A percentile compares a stretch with the other conserved stretches of the same genome.
Conservation (phyloP, 2,888 invertebrate genomes). For the Eupithecia inturbata region DNA sequence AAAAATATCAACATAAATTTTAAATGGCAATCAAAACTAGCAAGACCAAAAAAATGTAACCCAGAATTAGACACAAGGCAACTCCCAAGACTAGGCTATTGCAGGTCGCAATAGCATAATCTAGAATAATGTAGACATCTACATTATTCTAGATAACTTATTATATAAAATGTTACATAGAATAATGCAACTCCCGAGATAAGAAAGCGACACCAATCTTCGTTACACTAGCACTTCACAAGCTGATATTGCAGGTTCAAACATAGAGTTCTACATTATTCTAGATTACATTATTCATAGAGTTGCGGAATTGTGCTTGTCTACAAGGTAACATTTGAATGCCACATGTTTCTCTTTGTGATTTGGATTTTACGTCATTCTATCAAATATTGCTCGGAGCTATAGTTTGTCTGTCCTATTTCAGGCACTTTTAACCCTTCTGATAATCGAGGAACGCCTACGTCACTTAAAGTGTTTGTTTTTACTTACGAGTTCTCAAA, state of each 20-base stretch:
- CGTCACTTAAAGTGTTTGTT: neutral
- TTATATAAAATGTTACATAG: too few relatives aligned
- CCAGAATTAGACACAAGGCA: neutral
- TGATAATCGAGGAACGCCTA: neutral
- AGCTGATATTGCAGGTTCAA: neutral
- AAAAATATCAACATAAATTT: too few relatives aligned
- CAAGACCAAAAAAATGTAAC: neutral
- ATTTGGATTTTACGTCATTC: neutral
- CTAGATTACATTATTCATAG: constrained; percentile 19
- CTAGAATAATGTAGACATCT: too few relatives aligned
- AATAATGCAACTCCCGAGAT: neutral
- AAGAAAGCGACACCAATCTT: neutral
- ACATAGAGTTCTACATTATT: neutral
- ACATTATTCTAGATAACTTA: too few relatives aligned
- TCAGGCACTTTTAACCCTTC: neutral
- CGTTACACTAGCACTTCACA: neutral
- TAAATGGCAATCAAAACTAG: too few relatives aligned
- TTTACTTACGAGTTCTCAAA: too few relatives aligned
- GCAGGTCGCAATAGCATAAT: too few relatives aligned
- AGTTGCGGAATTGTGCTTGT: neutral
- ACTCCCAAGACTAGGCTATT: neutral
- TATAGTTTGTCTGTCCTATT: neutral
- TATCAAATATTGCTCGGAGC: neutral
- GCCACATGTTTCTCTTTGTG: constrained; percentile 1
- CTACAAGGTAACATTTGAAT: constrained; percentile 9